These are phyloP conservation scores for Camponotus floridanus DNA, from an alignment of 1,140 invertebrate genomes.

Conservation along the genomic window DNA sequence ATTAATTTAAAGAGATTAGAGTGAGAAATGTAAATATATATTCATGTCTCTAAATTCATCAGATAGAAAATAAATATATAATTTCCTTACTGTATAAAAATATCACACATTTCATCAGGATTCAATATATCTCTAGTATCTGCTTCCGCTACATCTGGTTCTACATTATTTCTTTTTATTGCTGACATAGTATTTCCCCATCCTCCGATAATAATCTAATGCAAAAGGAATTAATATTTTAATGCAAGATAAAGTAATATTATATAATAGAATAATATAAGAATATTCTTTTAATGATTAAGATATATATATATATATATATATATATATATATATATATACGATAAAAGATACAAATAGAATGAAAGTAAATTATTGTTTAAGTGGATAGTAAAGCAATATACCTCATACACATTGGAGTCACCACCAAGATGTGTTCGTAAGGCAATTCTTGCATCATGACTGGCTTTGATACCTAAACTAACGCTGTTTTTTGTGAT, in stretches of 20 bases:
- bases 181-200: constrained; percentile 78
- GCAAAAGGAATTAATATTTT: constrained; percentile 69
- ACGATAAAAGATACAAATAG: not conserved
- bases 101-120: constrained; percentile 69
- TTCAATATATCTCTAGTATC: constrained; percentile 76
- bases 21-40: not conserved
- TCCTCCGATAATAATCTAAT: constrained; percentile 78
- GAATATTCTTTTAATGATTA: not conserved
- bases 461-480: constrained; percentile 73
- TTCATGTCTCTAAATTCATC: not conserved
- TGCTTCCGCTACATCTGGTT: constrained; percentile 74
- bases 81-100: constrained; percentile 78
- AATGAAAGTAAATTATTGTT: not conserved
- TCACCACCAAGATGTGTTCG: constrained; percentile 78
- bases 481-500: constrained; percentile 75
- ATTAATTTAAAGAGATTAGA: constrained; percentile 9
- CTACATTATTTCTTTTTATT: constrained; percentile 74
- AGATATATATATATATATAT: not conserved
- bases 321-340: not conserved
- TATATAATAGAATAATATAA: not conserved
- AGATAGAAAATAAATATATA: not conserved
- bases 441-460: constrained; percentile 80
- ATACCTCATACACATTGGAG: constrained; percentile 80
- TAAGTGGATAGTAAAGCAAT: not conserved
- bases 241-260: not conserved